Evolutionary conservation across 1,140 invertebrate genomes (phyloP), one percentile per base, ranked within the genome.

Genomic region (Cotesia vestalis): DNA sequence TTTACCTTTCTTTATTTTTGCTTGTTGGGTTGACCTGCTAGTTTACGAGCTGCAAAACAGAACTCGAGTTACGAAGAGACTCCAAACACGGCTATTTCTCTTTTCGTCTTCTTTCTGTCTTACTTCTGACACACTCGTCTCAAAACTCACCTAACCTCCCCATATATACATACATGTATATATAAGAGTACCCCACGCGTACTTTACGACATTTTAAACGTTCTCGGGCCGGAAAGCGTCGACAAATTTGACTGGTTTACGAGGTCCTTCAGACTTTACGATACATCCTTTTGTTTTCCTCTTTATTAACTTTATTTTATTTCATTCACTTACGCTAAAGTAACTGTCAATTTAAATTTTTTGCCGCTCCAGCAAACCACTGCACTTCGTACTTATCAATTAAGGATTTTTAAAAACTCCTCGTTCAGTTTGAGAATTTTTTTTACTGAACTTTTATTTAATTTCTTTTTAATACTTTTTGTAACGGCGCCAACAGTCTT

Each of bases 221-320:
- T 69, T 66, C 17, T 9, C 59, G 75, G 76, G 72, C 55, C 27
- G 73, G 46, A 59, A 73, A 72, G 75, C 74, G 73, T 75, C 59
- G 78, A 81, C 78, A 81, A 76, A 79, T 80, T 78, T 79, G 75
- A 79, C 75, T 75, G 66, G 51, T 81, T 81, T 79, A 80, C 60
- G 78, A 79, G 73, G 61, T 38, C 67, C 57, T 59, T n/a, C 36
- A 27, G 60, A 64, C 53, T 73, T 75, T 72, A 69, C 52, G 9
- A 11, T 62, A 62, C 36, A 76, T 77, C 73, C 63, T 46, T 67
- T 75, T 70, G 61, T 69, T 59, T 46, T 59, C 27, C 17, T 36
- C 34, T 61, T 36, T 46, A 34, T 66, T 66, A 9, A 46, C 5
- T 52, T 51, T 38, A 17, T 38, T 64, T 17, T n/a, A 4, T 3